phyloP scores from a whole-genome alignment of 1,140 invertebrate genomes.

The Drosophila seguyi region DNA sequence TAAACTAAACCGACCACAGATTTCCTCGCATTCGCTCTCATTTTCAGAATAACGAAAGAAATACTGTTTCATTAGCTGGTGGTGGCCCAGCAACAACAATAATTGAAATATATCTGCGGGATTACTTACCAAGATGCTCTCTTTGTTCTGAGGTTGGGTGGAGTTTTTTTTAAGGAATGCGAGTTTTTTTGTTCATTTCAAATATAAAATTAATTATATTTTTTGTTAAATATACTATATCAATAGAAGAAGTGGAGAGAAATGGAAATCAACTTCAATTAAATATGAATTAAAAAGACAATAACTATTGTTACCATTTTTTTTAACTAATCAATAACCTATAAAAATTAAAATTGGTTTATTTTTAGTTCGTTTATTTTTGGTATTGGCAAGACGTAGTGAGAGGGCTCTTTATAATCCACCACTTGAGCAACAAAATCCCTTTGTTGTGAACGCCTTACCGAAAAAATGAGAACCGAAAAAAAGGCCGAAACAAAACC shows the following conservation, averaged over 20 bases:
- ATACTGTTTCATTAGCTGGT: conserved; percentile 48
- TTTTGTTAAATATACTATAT: not conserved
- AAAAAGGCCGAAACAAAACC: conserved; percentile 25
- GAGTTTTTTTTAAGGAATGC: not conserved
- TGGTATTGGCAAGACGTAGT: conserved; percentile 5
- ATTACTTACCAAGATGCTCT: conserved; percentile 35
- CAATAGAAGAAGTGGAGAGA: too few species aligned
- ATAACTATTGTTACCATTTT: too few species aligned
- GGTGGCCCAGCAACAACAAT: conserved; percentile 34
- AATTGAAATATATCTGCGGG: conserved; percentile 40
- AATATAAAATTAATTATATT: not conserved
- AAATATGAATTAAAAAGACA: too few species aligned
- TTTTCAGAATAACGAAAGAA: conserved; percentile 77
- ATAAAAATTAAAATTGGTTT: not conserved
- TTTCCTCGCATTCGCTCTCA: conserved; percentile 80
- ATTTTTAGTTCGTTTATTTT: conserved; percentile 16
- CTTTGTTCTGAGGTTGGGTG: conserved; percentile 10
- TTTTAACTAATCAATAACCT: too few species aligned
- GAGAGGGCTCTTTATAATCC: conserved; percentile 13
- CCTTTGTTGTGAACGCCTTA: conserved; percentile 12
- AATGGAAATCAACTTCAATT: not conserved
- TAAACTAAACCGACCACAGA: conserved; percentile 81
- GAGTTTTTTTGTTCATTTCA: not conserved
- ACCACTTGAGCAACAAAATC: conserved; percentile 4
- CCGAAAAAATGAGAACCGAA: conserved; percentile 4